phyloP scores from a whole-genome alignment of 2,797 vertebrate genomes.

The Acanthis flammea region DNA sequence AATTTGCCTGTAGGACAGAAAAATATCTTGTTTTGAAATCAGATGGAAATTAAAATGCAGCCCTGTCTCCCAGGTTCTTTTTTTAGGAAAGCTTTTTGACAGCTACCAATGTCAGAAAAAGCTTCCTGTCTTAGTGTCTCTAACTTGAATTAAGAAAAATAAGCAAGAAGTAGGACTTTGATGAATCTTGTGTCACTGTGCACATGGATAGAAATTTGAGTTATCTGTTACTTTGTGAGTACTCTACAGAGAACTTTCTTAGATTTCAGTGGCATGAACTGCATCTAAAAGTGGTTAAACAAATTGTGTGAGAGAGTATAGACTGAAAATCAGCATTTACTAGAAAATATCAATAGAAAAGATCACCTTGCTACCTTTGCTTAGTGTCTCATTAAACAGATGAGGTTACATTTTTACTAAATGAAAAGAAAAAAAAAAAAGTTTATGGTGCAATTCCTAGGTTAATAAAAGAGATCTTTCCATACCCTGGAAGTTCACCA shows the following conservation, averaged over 20 bases:
- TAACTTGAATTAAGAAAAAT: conserved; percentile 56
- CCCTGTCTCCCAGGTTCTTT: conserved; percentile 17
- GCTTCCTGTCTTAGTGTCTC: conserved; percentile 19
- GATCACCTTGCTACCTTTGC: background rate
- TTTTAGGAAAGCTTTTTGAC: conserved; percentile 60
- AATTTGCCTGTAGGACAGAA: conserved; percentile 25
- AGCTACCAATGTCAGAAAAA: conserved; percentile 49
- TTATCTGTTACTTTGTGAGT: conserved; percentile 10
- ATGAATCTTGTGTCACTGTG: conserved; percentile 44
- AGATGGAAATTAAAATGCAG: conserved; percentile 68
- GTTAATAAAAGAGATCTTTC: background rate
- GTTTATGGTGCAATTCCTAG: background rate
- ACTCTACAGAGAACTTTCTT: background rate
- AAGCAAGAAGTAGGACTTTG: conserved; percentile 38
- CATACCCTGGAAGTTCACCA: background rate
- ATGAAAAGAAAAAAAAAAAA: fast-evolving
- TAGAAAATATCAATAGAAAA: background rate
- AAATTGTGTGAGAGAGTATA: background rate
- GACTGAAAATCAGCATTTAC: background rate
- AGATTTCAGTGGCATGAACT: background rate
- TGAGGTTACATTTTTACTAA: background rate
- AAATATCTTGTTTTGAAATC: conserved; percentile 63
- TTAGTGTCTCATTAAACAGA: background rate
- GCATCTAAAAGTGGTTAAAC: background rate
- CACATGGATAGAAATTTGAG: background rate